A percentile compares a stretch with the other conserved stretches of the same genome.
Evolutionary conservation across 2,797 vertebrate species (phyloP).

Genomic region (Coranthus polyacanthus): DNA sequence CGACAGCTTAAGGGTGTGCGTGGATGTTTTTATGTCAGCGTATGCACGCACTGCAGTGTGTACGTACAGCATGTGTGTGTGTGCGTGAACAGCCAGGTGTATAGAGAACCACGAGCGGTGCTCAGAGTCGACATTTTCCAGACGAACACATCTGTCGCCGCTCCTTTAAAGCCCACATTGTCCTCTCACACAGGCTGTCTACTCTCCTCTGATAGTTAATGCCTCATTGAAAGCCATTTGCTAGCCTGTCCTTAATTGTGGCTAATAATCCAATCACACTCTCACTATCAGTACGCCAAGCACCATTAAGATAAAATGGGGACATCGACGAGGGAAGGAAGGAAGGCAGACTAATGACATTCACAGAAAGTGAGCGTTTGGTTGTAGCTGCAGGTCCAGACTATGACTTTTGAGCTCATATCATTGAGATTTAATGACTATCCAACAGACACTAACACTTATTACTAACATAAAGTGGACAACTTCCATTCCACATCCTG

Average conservation of each 20-base stretch:
- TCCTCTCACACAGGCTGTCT: conserved; percentile 48
- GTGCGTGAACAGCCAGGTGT: conserved; percentile 12
- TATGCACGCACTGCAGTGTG: conserved; percentile 1
- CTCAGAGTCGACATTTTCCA: conserved; percentile 34
- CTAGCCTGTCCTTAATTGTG: conserved; percentile 78
- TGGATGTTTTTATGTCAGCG: conserved; percentile 20
- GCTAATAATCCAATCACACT: conserved; percentile 81
- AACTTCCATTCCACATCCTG: conserved; percentile 36
- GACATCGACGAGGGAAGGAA: conserved; percentile 48
- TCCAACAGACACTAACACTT: conserved; percentile 48
- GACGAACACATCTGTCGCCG: conserved; percentile 45
- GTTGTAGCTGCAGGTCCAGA: conserved; percentile 53
- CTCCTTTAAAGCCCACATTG: conserved; percentile 53
- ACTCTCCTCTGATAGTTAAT: conserved; percentile 67
- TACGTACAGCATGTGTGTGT: too few species aligned
- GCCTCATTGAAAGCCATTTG: conserved; percentile 80
- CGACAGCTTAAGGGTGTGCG: conserved; percentile 27
- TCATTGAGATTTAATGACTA: conserved; percentile 61
- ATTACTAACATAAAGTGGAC: conserved; percentile 41
- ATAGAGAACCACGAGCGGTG: neutral
- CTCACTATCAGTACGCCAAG: conserved; percentile 72
- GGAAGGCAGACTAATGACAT: conserved; percentile 67
- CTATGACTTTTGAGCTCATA: conserved; percentile 43
- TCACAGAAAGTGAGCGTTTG: conserved; percentile 36
- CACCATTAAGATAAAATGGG: conserved; percentile 78